Base-by-base conservation (phyloP, 2,888 invertebrate genomes). In the Philonicus albiceps region DNA sequence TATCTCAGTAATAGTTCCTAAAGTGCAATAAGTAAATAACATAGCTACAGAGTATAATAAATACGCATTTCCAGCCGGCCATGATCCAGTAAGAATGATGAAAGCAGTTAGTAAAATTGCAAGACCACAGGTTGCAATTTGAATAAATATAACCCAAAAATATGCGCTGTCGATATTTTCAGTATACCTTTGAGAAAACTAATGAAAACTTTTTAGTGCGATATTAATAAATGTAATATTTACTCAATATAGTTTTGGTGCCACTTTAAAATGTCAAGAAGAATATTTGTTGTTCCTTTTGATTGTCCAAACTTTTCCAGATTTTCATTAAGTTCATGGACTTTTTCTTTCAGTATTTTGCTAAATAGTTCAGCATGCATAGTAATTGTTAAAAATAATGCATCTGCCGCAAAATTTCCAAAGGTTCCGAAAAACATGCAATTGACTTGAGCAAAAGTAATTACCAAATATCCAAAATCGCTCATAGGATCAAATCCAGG, bases 361-460 rank as follows among this genome's bases (percentile, higher is more conserved):
- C 34, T 72, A 37, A 72, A 72, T 5, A 83, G 4, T 1, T 37
- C 72, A 1, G 16, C 19, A 72, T 83, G 31, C 22, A 72, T n/a
- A 22, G 37, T n/a, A 37, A 83, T 19, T 11, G 27, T 3, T 3
- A 19, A 19, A 34, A 83, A 83, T n/a, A 37, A 55, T 2, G 27
- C 19, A 64, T 83, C 83, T 16, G 64, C 64, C 6, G 72, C 83
- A 5, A 37, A 37, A 72, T 83, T 83, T 37, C 83, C 83, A 13
- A 64, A 37, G 16, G 37, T 34, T 19, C 83, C 83, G n/a, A 83
- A 83, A 11, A 34, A 64, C 6, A 83, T 13, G 22, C 72, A 83
- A 40, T 6, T 19, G 16, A 2, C 30, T 7, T 83, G 83, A 40
- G 19, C 6, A n/a, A 22, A 49, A 1, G 55, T n/a, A 72, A 40